Percentiles rank a stretch among this genome's conserved stretches.
Conservation (phyloP, 2,797 vertebrate genomes). For the Periophthalmus magnuspinnatus region DNA sequence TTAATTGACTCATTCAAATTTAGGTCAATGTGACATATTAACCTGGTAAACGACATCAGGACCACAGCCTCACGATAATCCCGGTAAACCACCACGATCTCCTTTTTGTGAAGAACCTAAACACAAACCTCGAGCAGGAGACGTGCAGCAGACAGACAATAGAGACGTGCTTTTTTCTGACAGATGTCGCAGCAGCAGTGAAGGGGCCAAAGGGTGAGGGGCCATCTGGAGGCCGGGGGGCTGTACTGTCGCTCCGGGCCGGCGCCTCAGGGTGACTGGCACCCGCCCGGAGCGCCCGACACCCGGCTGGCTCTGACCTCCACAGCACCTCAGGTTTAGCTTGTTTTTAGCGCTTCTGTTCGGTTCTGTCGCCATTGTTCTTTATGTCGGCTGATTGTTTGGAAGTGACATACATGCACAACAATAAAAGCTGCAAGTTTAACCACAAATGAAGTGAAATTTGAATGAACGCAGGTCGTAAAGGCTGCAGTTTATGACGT, state of each 20-base stretch:
- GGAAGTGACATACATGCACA: no score
- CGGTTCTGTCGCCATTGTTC: background rate
- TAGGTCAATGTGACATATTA: no score
- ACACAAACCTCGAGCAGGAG: background rate
- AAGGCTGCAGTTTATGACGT: no score
- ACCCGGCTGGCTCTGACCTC: constrained; percentile 77
- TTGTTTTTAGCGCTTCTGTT: constrained; percentile 12
- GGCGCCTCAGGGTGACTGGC: constrained; percentile 63
- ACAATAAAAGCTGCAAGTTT: no score
- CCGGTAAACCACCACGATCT: no score
- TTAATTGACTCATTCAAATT: no score
- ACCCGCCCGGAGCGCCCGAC: constrained; percentile 56
- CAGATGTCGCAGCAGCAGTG: constrained; percentile 76
- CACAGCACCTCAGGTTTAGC: constrained; percentile 44
- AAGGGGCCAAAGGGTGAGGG: constrained; percentile 70
- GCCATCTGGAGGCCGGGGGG: constrained; percentile 79
- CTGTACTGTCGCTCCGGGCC: constrained; percentile 57
- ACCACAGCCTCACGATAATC: no score
- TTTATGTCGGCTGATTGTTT: background rate
- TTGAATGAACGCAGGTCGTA: no score
- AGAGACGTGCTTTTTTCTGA: constrained; percentile 73
- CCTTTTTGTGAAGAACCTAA: background rate
- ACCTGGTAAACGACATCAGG: no score
- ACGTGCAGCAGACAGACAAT: constrained; percentile 68
- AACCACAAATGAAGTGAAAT: no score